These are phyloP conservation scores for Bilobella aurantiaca DNA, from an alignment of 1,140 invertebrate species.

Conservation along the genomic window DNA sequence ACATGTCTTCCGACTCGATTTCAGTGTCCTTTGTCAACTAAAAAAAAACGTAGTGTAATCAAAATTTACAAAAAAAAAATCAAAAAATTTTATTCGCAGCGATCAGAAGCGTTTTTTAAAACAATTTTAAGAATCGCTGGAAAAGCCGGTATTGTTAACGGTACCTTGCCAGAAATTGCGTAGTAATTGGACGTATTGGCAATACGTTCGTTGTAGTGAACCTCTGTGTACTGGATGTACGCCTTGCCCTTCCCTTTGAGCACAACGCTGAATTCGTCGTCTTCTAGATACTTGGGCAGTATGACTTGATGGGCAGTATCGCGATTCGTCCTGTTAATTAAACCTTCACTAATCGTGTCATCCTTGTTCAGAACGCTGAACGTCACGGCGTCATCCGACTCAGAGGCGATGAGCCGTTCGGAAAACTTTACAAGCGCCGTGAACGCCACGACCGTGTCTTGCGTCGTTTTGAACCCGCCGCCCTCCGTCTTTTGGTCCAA, in stretches of 20 bases:
- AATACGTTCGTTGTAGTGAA: constrained; percentile 75
- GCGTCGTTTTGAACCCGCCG: constrained; percentile 71
- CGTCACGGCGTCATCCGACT: background rate
- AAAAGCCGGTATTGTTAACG: background rate
- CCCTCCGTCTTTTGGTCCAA: constrained; percentile 64
- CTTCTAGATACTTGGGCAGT: constrained; percentile 44
- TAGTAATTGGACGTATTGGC: constrained; percentile 57
- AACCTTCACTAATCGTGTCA: background rate
- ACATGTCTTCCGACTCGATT: background rate
- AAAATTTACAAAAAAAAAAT: background rate
- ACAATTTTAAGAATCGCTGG: background rate
- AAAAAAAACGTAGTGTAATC: too few species aligned
- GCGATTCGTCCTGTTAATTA: background rate
- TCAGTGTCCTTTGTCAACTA: background rate
- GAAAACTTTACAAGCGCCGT: constrained; percentile 60
- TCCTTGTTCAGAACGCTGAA: background rate
- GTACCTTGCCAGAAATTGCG: background rate
- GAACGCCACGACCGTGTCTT: constrained; percentile 43
- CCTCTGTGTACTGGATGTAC: constrained; percentile 66
- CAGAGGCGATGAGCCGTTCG: constrained; percentile 36
- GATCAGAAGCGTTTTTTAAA: background rate
- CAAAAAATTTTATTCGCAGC: background rate
- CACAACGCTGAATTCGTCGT: constrained; percentile 49
- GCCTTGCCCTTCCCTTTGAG: constrained; percentile 71
- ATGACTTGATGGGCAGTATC: constrained; percentile 30